These are phyloP conservation scores for Cuculus canorus DNA, from an alignment of 2,797 vertebrate species.

Conservation along the genomic window DNA sequence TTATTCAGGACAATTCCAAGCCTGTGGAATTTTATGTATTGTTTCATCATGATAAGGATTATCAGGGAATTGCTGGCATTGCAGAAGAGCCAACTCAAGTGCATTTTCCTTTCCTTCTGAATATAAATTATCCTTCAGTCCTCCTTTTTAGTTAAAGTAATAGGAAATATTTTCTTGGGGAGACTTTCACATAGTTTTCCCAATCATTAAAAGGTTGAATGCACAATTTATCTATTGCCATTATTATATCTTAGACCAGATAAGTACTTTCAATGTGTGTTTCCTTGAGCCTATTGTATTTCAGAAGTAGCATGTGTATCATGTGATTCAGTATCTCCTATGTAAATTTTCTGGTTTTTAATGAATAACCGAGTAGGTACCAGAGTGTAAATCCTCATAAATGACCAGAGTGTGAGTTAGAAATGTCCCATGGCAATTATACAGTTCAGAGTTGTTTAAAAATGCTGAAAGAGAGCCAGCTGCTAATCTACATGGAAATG, in stretches of 20 bases:
- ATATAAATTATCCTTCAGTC: background rate
- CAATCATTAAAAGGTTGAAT: background rate
- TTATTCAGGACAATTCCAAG: background rate
- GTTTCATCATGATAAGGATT: background rate
- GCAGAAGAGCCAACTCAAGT: background rate
- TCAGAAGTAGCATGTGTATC: background rate
- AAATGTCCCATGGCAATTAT: constrained; percentile 36
- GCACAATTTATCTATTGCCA: background rate
- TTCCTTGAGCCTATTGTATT: constrained; percentile 17
- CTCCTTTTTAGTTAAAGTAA: background rate
- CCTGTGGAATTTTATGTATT: background rate
- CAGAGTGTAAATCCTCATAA: constrained; percentile 30
- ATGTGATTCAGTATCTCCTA: constrained; percentile 16
- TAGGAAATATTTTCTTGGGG: background rate
- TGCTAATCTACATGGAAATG: constrained; percentile 50
- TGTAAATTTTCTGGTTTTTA: constrained; percentile 69
- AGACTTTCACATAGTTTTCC: background rate
- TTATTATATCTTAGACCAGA: background rate
- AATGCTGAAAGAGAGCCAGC: constrained; percentile 36
- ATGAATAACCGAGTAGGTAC: background rate
- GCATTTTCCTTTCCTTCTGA: background rate
- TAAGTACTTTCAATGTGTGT: background rate
- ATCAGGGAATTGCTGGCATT: background rate
- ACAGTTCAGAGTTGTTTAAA: constrained; percentile 30
- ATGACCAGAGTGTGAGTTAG: constrained; percentile 25